A percentile compares a stretch with the other conserved stretches of the same genome.
Evolutionary conservation across 2,888 invertebrate species (phyloP).

Genomic region (Acanthacorydalis orientalis): DNA sequence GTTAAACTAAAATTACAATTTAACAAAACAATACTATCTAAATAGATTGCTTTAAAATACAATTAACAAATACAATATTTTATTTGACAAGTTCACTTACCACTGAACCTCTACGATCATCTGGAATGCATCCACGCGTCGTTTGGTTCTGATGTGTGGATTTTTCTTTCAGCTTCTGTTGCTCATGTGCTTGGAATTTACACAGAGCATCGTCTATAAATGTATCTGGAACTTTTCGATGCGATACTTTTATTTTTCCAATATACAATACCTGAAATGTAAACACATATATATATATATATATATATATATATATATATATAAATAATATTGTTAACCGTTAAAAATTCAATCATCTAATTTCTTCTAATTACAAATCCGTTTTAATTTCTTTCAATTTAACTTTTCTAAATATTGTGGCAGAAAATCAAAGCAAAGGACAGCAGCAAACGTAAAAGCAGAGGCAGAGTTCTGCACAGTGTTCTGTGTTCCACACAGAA

Average conservation of each 20-base stretch:
- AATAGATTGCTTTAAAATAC: no score
- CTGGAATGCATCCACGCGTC: constrained; percentile 20
- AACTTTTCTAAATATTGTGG: no score
- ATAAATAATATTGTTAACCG: no score
- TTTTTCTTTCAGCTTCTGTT: constrained; percentile 34
- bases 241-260: constrained; percentile 77
- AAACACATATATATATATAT: background rate
- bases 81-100: constrained; percentile 15
- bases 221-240: constrained; percentile 69
- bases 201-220: constrained; percentile 82
- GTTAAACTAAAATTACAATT: no score
- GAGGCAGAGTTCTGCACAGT: no score
- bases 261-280: constrained; percentile 63
- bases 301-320: background rate
- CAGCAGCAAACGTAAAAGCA: no score
- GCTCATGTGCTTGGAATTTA: constrained; percentile 66
- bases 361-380: no score
- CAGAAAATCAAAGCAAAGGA: no score
- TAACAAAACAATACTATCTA: no score
- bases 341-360: no score
- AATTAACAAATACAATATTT: background rate
- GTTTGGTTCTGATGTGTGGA: constrained; percentile 12
- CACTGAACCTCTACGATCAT: constrained; percentile 21
- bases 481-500: no score
- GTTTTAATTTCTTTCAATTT: no score